These are phyloP conservation scores for Acheta domesticus DNA, from an alignment of 2,888 invertebrate genomes.

Conservation along the genomic window DNA sequence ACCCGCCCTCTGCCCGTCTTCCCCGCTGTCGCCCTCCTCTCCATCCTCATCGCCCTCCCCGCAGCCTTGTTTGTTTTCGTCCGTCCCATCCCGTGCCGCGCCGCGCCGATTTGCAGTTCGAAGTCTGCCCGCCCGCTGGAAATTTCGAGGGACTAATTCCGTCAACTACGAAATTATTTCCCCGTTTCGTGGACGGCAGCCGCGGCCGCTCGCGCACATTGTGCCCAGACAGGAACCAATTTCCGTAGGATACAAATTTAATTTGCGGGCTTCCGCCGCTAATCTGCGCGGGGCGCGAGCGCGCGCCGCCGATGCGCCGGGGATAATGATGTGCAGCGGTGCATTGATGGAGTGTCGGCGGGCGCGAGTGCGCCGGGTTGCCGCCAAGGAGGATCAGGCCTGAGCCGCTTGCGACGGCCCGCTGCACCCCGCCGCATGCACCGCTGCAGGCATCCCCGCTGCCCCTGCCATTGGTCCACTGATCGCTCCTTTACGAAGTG, in stretches of 20 bases:
- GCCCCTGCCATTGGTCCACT: too few species aligned
- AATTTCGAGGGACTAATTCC: not conserved
- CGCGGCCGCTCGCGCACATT: not conserved
- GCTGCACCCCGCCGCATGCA: too few species aligned
- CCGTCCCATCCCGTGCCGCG: too few species aligned
- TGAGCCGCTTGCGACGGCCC: too few species aligned
- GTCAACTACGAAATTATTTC: slow-evolving; percentile 8
- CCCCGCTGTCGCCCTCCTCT: too few species aligned
- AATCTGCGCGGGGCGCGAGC: not conserved
- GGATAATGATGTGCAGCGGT: not conserved
- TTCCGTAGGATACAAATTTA: slow-evolving; percentile 18
- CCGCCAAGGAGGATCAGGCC: too few species aligned
- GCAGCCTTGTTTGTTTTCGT: too few species aligned
- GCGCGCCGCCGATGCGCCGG: not conserved
- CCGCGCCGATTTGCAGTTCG: not conserved
- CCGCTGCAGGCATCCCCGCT: too few species aligned
- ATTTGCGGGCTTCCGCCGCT: not conserved
- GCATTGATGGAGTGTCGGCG: not conserved
- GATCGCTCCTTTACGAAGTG: too few species aligned
- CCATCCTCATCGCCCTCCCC: too few species aligned
- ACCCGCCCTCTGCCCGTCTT: too few species aligned
- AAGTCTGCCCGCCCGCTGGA: not conserved
- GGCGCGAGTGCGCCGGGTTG: too few species aligned
- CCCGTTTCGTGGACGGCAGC: not conserved
- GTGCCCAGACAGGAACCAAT: slow-evolving; percentile 18